phyloP scores from a whole-genome alignment of 2,888 invertebrate species.

The Andrena bucephala region DNA sequence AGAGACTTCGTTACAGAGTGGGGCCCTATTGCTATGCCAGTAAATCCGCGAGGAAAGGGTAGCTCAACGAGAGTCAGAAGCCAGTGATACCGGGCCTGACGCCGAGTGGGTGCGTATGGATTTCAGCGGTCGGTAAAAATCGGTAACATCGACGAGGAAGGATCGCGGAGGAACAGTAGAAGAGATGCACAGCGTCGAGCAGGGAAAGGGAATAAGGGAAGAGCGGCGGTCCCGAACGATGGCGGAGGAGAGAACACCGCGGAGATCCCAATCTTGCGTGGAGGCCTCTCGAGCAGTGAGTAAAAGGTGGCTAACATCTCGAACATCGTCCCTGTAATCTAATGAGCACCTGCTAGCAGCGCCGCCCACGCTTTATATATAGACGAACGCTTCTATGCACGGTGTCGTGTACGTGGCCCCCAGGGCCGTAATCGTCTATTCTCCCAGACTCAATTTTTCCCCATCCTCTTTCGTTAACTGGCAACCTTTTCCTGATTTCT shows the following conservation, averaged over 20 bases:
- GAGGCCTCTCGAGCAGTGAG: conserved; percentile 80
- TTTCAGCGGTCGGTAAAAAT: conserved; percentile 66
- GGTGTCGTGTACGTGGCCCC: conserved; percentile 50
- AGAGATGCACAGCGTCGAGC: conserved; percentile 41
- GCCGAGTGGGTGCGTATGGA: conserved; percentile 47
- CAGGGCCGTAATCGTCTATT: conserved; percentile 63
- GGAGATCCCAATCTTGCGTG: conserved; percentile 81
- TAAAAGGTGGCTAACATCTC: conserved; percentile 82
- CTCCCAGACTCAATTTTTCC: conserved; percentile 7
- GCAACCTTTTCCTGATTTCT: conserved; percentile 1
- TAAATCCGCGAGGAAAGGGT: conserved; percentile 43
- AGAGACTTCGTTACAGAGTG: conserved; percentile 50
- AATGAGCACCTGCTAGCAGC: conserved; percentile 83
- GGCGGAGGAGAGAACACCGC: conserved; percentile 70
- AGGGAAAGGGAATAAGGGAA: conserved; percentile 57
- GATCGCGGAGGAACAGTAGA: conserved; percentile 24
- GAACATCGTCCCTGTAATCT: conserved; percentile 83
- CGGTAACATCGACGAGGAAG: conserved; percentile 59
- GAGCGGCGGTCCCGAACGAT: conserved; percentile 59
- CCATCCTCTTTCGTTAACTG: not conserved
- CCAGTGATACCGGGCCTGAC: conserved; percentile 38
- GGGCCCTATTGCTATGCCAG: conserved; percentile 11
- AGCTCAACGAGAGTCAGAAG: conserved; percentile 35
- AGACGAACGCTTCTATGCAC: conserved; percentile 67
- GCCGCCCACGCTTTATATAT: conserved; percentile 80